A percentile compares a stretch with the other conserved stretches of the same genome.
Conservation (phyloP, 2,113 vertebrate genomes). For the Poicephalus meyeri region DNA sequence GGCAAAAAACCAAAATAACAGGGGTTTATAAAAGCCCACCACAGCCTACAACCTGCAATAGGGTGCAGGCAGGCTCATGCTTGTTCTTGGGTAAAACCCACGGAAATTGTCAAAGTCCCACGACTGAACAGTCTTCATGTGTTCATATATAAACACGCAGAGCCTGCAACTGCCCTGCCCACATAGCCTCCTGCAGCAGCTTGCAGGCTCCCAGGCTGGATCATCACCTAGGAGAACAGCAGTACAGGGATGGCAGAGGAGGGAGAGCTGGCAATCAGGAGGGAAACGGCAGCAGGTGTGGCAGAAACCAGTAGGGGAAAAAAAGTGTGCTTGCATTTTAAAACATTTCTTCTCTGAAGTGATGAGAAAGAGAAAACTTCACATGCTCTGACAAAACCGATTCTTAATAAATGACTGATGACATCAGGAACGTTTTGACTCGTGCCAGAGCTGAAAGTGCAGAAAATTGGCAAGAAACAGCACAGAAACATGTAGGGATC, state of each 20-base stretch:
- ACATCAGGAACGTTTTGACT: neutral
- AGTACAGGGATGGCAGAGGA: neutral
- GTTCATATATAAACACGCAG: neutral
- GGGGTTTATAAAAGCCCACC: neutral
- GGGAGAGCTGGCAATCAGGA: neutral
- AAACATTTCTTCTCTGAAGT: neutral
- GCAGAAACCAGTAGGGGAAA: neutral
- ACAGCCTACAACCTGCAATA: neutral
- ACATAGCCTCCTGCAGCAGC: neutral
- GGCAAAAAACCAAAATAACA: neutral
- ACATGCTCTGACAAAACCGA: neutral
- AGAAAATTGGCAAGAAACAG: neutral
- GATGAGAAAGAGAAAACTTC: neutral
- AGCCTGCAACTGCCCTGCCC: neutral
- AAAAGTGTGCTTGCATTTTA: neutral
- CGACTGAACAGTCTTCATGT: neutral
- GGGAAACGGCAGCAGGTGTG: neutral
- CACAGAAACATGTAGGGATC: neutral
- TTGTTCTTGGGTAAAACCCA: neutral
- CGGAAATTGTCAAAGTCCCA: neutral
- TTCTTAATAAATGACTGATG: neutral
- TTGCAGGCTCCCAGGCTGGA: neutral
- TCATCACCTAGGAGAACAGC: neutral
- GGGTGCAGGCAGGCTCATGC: accelerated
- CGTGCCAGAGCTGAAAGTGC: neutral